Evolutionary conservation across 2,113 vertebrate genomes (phyloP).

Genomic region (Nyctibius bracteatus): DNA sequence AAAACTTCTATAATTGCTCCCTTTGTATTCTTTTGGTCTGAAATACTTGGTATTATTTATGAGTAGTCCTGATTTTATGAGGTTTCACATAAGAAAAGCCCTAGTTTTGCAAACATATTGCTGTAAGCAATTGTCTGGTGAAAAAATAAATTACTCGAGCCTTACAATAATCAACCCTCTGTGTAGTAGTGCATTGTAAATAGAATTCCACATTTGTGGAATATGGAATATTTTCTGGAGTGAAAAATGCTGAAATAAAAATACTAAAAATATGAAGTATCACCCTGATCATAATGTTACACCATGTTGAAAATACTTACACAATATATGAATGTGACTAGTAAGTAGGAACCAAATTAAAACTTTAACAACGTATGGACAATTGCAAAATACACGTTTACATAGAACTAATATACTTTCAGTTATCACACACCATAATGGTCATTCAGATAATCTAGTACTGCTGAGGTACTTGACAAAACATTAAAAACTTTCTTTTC

Average conservation of each 20-base stretch:
- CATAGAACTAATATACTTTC: background rate
- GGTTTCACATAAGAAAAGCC: background rate
- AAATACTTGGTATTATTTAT: background rate
- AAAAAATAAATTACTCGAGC: background rate
- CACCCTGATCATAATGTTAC: background rate
- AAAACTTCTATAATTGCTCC: background rate
- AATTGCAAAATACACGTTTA: background rate
- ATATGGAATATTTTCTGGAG: background rate
- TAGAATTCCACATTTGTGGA: background rate
- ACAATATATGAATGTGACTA: background rate
- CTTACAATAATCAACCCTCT: background rate
- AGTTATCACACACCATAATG: conserved; percentile 75
- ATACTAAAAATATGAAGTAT: background rate
- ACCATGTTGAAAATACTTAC: background rate
- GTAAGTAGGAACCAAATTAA: background rate
- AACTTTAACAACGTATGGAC: background rate
- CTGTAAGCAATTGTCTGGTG: background rate
- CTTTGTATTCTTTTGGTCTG: background rate
- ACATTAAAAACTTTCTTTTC: conserved; percentile 92
- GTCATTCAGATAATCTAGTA: conserved; percentile 89
- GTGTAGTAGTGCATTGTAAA: background rate
- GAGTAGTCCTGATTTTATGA: background rate
- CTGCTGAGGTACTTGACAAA: conserved; percentile 91
- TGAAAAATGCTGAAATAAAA: background rate
- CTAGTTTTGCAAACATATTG: background rate